Percentiles rank a stretch among this genome's conserved stretches.
Conservation (phyloP, 1,140 invertebrate species). For the Pectinophora gossypiella region DNA sequence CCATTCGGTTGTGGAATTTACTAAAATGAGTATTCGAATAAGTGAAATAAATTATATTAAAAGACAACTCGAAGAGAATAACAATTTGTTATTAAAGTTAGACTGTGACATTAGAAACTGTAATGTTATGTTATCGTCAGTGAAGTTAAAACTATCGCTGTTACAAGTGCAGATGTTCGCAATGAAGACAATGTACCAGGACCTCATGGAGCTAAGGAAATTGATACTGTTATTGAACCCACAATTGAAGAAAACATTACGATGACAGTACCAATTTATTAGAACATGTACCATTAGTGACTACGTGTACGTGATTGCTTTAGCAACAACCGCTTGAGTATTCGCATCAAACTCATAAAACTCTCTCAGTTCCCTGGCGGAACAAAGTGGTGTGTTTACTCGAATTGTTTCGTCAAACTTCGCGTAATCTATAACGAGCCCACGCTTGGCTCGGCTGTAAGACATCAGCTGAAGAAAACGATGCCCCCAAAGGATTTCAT, state of each 20-base stretch:
- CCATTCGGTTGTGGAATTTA: no score
- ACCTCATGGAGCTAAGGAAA: constrained; percentile 44
- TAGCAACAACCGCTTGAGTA: not conserved
- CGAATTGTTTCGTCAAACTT: constrained; percentile 88
- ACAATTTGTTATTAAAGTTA: not conserved
- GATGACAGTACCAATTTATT: not conserved
- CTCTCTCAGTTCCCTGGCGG: constrained; percentile 80
- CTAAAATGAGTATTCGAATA: no score
- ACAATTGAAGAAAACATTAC: constrained; percentile 14
- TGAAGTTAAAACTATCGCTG: not conserved
- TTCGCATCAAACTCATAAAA: constrained; percentile 52
- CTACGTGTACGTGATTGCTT: not conserved
- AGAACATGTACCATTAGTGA: not conserved
- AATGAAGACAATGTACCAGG: constrained; percentile 5
- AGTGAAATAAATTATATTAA: not conserved
- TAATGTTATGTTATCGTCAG: not conserved
- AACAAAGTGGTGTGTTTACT: constrained; percentile 88
- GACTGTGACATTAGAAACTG: not conserved
- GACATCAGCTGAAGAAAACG: constrained; percentile 81
- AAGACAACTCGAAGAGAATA: not conserved
- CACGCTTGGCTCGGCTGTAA: constrained; percentile 86
- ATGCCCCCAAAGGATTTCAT: constrained; percentile 83
- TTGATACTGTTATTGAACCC: constrained; percentile 35
- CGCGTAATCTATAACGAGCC: constrained; percentile 89
- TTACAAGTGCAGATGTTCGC: not conserved